Conservation (phyloP, 2,888 invertebrate genomes). For the Ectemnius lituratus region DNA sequence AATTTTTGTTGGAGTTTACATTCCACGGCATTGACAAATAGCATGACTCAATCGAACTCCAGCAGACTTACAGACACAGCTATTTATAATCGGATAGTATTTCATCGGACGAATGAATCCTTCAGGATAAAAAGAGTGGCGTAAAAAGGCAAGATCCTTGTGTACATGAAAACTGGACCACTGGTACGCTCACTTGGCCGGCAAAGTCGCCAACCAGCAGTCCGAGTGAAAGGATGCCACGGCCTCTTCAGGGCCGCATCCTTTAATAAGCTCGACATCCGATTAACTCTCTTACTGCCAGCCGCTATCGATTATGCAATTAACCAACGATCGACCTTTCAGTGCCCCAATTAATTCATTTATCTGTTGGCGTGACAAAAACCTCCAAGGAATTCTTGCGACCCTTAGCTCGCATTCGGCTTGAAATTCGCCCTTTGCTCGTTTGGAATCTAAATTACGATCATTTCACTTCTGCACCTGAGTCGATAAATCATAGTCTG, state of each 20-base stretch:
- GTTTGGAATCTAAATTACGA: conserved; percentile 56
- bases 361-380: too few relatives aligned
- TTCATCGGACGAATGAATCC: too few relatives aligned
- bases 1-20: too few relatives aligned
- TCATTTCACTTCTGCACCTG: conserved; percentile 32
- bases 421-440: not conserved
- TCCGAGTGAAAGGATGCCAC: conserved; percentile 61
- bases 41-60: too few relatives aligned
- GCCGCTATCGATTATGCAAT: not conserved
- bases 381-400: too few relatives aligned
- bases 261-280: not conserved
- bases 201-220: conserved; percentile 37
- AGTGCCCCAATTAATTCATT: not conserved
- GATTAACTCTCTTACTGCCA: not conserved
- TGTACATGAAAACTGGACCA: conserved; percentile 45
- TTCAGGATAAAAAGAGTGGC: conserved; percentile 19
- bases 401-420: not conserved
- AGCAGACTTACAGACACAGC: too few relatives aligned
- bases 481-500: conserved; percentile 57
- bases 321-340: not conserved
- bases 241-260: conserved; percentile 28
- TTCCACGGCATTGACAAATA: too few relatives aligned
- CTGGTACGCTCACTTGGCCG: conserved; percentile 16
- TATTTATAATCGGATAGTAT: too few relatives aligned
- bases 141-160: conserved; percentile 19